Conservation (phyloP, 2,888 invertebrate genomes). For the Chironomus tentans region DNA sequence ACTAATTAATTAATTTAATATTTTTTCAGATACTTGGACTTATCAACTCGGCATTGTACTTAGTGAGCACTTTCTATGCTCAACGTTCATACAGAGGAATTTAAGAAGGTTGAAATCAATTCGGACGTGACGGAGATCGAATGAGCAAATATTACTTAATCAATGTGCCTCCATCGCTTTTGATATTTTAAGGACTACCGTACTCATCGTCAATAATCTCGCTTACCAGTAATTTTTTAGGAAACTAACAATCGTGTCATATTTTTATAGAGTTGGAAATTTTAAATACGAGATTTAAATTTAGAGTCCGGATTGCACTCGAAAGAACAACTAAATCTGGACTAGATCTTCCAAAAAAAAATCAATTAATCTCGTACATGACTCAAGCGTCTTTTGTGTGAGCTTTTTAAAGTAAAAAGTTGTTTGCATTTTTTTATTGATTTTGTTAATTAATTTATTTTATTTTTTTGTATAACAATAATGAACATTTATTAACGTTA, state of each 20-base stretch:
- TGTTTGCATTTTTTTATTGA: not conserved
- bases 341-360: too few species aligned
- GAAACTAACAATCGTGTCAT: too few species aligned
- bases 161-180: not conserved
- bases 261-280: too few species aligned
- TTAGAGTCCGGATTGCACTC: too few species aligned
- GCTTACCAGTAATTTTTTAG: too few species aligned
- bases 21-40: constrained; percentile 62
- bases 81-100: constrained; percentile 67
- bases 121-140: not conserved
- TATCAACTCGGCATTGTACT: constrained; percentile 60
- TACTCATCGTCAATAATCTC: too few species aligned
- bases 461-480: not conserved
- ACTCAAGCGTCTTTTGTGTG: too few species aligned
- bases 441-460: not conserved
- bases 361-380: too few species aligned
- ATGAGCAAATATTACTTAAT: not conserved
- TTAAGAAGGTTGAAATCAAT: constrained; percentile 37
- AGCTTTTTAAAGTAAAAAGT: too few species aligned
- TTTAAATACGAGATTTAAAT: too few species aligned
- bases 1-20: constrained; percentile 12
- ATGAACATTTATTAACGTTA: not conserved
- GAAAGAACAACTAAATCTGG: too few species aligned
- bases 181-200: too few species aligned
- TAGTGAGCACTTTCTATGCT: constrained; percentile 68